Conservation (phyloP, 2,888 invertebrate species). For the Pristionchus arcanus region DNA sequence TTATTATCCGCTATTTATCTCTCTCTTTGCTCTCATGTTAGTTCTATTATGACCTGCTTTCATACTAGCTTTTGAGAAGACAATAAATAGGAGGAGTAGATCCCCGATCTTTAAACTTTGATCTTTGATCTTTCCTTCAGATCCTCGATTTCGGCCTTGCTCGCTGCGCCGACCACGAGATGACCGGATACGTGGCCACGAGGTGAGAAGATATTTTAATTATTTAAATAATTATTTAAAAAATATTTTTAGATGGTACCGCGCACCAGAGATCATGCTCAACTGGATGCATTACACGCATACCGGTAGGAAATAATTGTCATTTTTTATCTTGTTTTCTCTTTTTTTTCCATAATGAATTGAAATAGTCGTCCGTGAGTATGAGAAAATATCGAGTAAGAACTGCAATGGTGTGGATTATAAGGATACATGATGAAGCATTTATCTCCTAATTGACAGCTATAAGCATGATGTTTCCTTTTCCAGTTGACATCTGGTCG, state of each 20-base stretch:
- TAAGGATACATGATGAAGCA: no score
- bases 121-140: slow-evolving; percentile 80
- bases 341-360: no score
- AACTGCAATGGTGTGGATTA: neutral
- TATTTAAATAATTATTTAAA: neutral
- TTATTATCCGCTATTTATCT: no score
- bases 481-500: slow-evolving; percentile 77
- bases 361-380: no score
- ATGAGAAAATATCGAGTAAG: no score
- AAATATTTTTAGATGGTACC: slow-evolving; percentile 77
- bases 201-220: slow-evolving; percentile 41
- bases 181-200: slow-evolving; percentile 72
- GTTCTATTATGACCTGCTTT: no score
- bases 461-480: no score
- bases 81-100: no score
- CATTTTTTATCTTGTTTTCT: no score
- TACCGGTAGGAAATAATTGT: slow-evolving; percentile 85
- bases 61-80: no score
- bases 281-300: slow-evolving; percentile 93
- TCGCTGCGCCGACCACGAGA: slow-evolving; percentile 84
- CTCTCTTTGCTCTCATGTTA: no score
- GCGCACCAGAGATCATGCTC: slow-evolving; percentile 83
- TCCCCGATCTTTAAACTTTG: neutral
- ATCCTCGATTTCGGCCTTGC: slow-evolving; percentile 81
- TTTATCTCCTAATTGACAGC: no score